Conservation (phyloP, 2,888 invertebrate species). For the Lepidonotus clava region DNA sequence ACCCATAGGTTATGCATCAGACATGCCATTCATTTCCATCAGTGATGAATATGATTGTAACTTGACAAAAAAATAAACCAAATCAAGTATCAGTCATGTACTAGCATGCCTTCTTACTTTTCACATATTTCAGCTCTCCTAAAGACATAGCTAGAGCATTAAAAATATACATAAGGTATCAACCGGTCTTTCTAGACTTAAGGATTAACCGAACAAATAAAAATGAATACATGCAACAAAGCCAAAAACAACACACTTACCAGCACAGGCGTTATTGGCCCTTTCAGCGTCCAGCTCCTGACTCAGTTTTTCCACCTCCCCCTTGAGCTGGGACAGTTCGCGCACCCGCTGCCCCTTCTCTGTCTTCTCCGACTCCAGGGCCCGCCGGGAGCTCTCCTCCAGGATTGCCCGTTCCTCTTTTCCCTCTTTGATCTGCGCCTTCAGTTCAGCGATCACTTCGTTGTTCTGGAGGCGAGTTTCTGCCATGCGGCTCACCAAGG, state of each 20-base stretch:
- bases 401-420: slow-evolving; percentile 36
- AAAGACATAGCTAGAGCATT: not conserved
- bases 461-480: slow-evolving; percentile 41
- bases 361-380: not conserved
- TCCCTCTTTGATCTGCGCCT: slow-evolving; percentile 26
- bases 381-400: slow-evolving; percentile 3
- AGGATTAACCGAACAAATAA: too few species aligned
- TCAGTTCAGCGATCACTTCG: slow-evolving; percentile 41
- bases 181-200: too few species aligned
- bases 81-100: too few species aligned
- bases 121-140: not conserved
- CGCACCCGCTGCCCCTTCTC: not conserved
- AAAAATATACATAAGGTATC: not conserved
- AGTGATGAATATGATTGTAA: too few species aligned
- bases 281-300: slow-evolving; percentile 38
- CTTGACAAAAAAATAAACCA: too few species aligned
- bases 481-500: slow-evolving; percentile 2
- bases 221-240: too few species aligned
- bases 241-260: not conserved
- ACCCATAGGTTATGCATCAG: too few species aligned
- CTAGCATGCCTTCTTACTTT: too few species aligned
- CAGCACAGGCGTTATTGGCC: slow-evolving; percentile 21
- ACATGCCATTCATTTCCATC: too few species aligned
- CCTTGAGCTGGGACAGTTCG: not conserved
- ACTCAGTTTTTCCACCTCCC: slow-evolving; percentile 5